These are phyloP conservation scores for Grammomys dolichurus DNA, from an alignment of 2,113 vertebrate genomes.

Conservation along the genomic window DNA sequence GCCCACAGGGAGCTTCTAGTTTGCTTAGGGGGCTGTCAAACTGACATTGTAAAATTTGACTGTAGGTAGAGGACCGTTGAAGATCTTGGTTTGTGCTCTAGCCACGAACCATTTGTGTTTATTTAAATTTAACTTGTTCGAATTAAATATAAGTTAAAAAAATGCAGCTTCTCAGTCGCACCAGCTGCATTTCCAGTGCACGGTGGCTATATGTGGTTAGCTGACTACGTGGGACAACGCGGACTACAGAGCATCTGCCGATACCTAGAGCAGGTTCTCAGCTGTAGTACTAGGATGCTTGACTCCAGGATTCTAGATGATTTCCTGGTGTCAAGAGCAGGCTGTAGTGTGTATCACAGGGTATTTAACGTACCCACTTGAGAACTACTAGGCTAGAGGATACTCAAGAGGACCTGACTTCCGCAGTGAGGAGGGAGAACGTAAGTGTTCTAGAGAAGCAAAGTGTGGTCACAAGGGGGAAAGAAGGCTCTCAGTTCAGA, in stretches of 20 bases:
- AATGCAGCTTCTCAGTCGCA: neutral
- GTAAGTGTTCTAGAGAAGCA: neutral
- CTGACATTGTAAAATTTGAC: neutral
- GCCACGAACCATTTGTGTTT: neutral
- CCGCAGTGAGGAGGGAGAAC: neutral
- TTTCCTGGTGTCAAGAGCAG: neutral
- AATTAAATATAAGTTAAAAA: constrained; percentile 39
- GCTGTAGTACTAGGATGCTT: neutral
- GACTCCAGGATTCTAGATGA: neutral
- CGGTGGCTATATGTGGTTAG: too few relatives aligned
- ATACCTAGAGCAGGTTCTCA: too few relatives aligned
- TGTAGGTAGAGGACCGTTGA: neutral
- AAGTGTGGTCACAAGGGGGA: neutral
- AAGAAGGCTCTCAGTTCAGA: neutral
- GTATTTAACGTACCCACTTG: neutral
- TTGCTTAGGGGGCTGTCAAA: neutral
- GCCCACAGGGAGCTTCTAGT: neutral
- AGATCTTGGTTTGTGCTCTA: neutral
- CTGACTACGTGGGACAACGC: neutral
- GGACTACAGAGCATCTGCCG: neutral
- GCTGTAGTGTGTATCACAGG: neutral
- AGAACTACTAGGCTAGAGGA: neutral
- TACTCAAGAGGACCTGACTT: neutral
- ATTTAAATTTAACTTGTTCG: constrained; percentile 22
- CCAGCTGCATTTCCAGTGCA: neutral